Evolutionary conservation across 2,888 invertebrate species (phyloP).

Genomic region (Colostygia pectinataria): DNA sequence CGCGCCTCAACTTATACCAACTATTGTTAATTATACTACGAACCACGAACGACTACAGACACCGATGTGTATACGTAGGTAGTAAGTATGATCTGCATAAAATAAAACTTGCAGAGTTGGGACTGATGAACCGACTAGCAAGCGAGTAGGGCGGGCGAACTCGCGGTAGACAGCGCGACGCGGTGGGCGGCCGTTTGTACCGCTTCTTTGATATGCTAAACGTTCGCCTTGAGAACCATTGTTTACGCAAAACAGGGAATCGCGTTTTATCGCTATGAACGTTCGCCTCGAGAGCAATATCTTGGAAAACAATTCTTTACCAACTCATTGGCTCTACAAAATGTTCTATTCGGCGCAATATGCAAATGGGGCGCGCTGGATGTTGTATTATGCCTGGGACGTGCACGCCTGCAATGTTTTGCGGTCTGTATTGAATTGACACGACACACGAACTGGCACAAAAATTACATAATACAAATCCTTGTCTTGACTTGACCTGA

Average conservation of each 20-base stretch:
- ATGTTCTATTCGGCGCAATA: constrained; percentile 30
- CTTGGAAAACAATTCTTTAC: constrained; percentile 50
- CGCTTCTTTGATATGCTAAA: constrained; percentile 63
- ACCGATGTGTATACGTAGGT: too few relatives aligned
- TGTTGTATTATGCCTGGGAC: constrained; percentile 32
- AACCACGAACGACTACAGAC: too few relatives aligned
- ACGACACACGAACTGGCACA: constrained; percentile 5
- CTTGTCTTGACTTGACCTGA: too few relatives aligned
- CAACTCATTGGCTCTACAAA: constrained; percentile 38
- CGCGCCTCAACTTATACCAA: too few relatives aligned
- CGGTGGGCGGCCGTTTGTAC: constrained; percentile 32
- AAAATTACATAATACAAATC: not conserved
- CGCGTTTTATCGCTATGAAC: constrained; percentile 61
- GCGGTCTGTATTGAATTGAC: constrained; percentile 25
- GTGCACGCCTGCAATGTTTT: constrained; percentile 30
- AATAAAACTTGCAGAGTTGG: constrained; percentile 31
- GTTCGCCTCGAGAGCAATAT: constrained; percentile 50
- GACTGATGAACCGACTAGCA: constrained; percentile 28
- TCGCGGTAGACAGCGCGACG: constrained; percentile 33
- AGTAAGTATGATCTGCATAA: constrained; percentile 16
- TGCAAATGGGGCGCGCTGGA: constrained; percentile 29
- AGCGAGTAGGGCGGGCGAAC: constrained; percentile 19
- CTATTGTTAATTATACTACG: too few relatives aligned
- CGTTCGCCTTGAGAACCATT: constrained; percentile 53
- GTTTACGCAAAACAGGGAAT: constrained; percentile 51